Base-by-base conservation (phyloP, 2,113 vertebrate species). In the Alaudala cheleensis region DNA sequence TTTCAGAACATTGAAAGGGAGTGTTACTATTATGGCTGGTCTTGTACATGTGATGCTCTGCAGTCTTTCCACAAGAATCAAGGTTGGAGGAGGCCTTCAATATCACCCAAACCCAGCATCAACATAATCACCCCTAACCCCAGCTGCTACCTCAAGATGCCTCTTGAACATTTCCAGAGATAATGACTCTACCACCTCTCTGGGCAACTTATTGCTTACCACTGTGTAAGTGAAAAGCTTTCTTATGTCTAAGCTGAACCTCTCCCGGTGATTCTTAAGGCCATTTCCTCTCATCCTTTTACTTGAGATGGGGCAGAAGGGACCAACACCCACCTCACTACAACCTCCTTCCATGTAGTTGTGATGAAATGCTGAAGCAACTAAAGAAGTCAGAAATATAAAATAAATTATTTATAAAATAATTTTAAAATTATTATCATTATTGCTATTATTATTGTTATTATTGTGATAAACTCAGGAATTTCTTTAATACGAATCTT, bases 1-100 rank as follows among this genome's bases (percentile, higher is more conserved):
- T 87, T 95, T 96, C 94, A 90, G 71, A 96, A 34, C 34, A 92
- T 62, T 87, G 90, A 90, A 87, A 95, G 90, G 28, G 28, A 85
- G 7, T 24, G 1, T 66, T 96, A 65, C 79, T 90, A 64, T 56
- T 57, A 91, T 45, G 28, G 24, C 39, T 77, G 56, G 53, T 87
- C 56, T 92, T 28, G 4, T 87, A 71, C 66, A 50, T 31, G 49
- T 67, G n/a, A 62, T 86, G 64, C 64, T 91, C 76, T 77, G 50
- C 56, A 88, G 88, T 28, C 14, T 93, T 96, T 94, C 45, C 14
- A 51, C 9, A 31, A 21, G 33, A 53, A 45, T 51, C 45, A 69
- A 47, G 2, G 22, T 39, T 69, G 26, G 11, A 37, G 28, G 17
- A 60, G 14, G 58, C 14, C 8, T 60, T 53, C 18, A 33, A 15